A percentile compares a stretch with the other conserved stretches of the same genome.
phyloP scores from a whole-genome alignment of 2,113 vertebrate genomes.

The Ameiurus melas region DNA sequence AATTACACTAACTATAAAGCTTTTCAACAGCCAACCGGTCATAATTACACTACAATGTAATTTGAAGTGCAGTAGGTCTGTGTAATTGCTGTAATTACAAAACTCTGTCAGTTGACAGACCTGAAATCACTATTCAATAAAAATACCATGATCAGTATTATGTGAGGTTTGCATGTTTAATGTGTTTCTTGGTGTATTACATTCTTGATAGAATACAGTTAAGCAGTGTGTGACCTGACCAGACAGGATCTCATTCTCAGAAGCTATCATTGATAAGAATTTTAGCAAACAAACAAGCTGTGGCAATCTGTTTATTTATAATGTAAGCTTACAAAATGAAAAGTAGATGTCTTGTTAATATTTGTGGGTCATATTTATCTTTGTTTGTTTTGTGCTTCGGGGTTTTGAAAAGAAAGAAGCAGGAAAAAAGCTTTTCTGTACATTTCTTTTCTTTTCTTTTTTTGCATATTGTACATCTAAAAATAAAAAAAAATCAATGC shows the following conservation, averaged over 20 bases:
- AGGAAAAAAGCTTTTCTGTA: too few species aligned
- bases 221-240: neutral
- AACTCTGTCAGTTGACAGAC: constrained; percentile 9
- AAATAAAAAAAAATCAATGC: too few species aligned
- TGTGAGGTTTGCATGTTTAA: neutral
- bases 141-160: neutral
- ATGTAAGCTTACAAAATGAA: neutral
- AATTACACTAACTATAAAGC: neutral
- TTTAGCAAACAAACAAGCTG: neutral
- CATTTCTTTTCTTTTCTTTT: too few species aligned
- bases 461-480: too few species aligned
- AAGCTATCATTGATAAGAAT: neutral
- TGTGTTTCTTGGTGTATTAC: neutral
- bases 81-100: neutral
- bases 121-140: neutral
- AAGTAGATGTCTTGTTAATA: neutral
- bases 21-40: neutral
- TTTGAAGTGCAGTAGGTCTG: neutral
- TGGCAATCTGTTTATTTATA: neutral
- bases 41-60: neutral
- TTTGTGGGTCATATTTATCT: neutral
- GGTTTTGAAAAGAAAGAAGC: neutral
- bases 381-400: neutral
- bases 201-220: neutral
- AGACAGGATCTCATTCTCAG: constrained; percentile 3